Percentiles rank a stretch among this genome's conserved stretches.
phyloP scores from a whole-genome alignment of 2,888 invertebrate genomes.

The Andrena marginata region DNA sequence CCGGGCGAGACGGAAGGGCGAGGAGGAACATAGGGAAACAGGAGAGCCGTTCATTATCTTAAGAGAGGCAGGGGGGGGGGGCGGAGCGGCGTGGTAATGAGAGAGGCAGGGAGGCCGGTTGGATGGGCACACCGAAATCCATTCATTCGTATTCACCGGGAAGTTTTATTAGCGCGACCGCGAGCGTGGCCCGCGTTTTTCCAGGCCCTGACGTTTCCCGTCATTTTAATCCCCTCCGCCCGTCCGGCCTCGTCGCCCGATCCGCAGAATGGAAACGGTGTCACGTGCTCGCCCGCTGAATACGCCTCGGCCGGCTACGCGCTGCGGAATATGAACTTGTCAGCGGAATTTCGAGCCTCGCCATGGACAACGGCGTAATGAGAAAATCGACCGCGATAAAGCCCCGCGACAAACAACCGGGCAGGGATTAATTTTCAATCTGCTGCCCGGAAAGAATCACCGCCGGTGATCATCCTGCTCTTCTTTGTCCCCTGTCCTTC shows the following conservation, averaged over 20 bases:
- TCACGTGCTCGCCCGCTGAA: conserved; percentile 6
- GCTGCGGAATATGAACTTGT: conserved; percentile 57
- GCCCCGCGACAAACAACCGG: conserved; percentile 48
- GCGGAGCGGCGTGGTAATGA: not conserved
- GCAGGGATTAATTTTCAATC: conserved; percentile 65
- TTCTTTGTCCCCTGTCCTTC: not conserved
- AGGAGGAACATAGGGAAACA: not conserved
- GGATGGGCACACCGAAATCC: conserved; percentile 19
- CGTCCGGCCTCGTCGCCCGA: conserved; percentile 4
- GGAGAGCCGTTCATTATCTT: not conserved
- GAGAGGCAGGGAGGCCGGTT: not conserved
- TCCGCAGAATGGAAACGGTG: conserved; percentile 50
- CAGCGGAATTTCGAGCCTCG: conserved; percentile 58
- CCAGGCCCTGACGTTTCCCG: conserved; percentile 20
- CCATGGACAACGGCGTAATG: conserved; percentile 40
- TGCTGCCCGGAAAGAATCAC: conserved; percentile 16
- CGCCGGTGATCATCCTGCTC: not conserved
- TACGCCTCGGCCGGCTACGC: not conserved
- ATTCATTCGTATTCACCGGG: conserved; percentile 13
- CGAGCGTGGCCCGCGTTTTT: no score
- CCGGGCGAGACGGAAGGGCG: not conserved
- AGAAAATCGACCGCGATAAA: conserved; percentile 54
- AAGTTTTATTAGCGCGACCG: conserved; percentile 44
- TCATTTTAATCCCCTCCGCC: conserved; percentile 49
- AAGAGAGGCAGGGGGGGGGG: not conserved